Percentiles rank a stretch among this genome's conserved stretches.
These are phyloP conservation scores for Drosophila seguyi DNA, from an alignment of 1,140 invertebrate genomes.

Conservation along the genomic window DNA sequence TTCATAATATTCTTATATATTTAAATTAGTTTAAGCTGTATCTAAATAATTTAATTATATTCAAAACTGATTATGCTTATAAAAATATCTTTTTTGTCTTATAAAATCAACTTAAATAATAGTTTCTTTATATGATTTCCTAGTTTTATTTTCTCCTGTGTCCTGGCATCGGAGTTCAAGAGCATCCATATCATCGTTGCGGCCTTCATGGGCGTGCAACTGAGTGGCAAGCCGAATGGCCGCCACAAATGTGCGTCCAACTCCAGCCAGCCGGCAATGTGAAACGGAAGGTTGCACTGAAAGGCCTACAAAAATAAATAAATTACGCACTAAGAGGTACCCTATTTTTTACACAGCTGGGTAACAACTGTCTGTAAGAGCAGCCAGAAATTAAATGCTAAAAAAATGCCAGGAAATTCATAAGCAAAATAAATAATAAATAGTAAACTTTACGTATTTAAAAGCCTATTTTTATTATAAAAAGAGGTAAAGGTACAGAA, in stretches of 20 bases:
- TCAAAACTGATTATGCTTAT: too few relatives aligned
- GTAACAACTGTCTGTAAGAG: background rate
- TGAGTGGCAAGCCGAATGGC: constrained; percentile 28
- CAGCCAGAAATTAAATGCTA: background rate
- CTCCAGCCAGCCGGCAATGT: constrained; percentile 41
- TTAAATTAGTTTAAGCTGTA: too few relatives aligned
- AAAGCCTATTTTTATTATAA: background rate
- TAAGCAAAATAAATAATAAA: too few relatives aligned
- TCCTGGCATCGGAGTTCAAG: constrained; percentile 22
- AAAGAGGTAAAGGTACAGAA: background rate
- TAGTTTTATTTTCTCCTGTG: background rate
- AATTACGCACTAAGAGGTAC: background rate
- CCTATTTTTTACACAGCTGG: background rate
- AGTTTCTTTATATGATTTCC: background rate
- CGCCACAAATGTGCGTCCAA: constrained; percentile 65
- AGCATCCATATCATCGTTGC: constrained; percentile 35
- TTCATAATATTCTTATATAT: too few relatives aligned
- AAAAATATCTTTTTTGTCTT: too few relatives aligned
- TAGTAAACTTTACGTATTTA: background rate
- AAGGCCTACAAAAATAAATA: background rate
- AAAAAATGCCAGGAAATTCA: background rate
- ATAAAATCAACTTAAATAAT: background rate
- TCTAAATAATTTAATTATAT: too few relatives aligned
- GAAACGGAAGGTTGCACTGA: constrained; percentile 47
- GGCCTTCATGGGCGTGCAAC: constrained; percentile 21